phyloP scores from a whole-genome alignment of 2,888 invertebrate genomes.

The Ochropleura leucogaster region DNA sequence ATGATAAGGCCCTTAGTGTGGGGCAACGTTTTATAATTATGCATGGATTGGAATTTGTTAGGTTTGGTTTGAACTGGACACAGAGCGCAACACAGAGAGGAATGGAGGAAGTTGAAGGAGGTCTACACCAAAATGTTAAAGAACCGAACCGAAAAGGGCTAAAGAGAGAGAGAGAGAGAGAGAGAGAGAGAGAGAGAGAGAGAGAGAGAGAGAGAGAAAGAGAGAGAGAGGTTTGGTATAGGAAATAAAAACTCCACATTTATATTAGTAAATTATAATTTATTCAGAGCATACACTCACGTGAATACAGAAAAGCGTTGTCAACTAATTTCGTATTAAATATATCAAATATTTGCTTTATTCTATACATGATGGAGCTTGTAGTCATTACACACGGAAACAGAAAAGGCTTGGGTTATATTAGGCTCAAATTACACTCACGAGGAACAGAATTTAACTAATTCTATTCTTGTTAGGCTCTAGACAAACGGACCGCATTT shows the following conservation, averaged over 20 bases:
- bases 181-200: no score
- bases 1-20: no score
- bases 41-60: background rate
- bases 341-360: slow-evolving; percentile 45
- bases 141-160: no score
- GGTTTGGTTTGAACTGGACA: no score
- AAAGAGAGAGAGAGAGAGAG: no score
- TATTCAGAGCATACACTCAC: slow-evolving; percentile 48
- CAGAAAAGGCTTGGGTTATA: background rate
- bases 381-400: slow-evolving; percentile 8
- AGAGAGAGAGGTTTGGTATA: background rate
- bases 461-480: background rate
- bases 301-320: slow-evolving; percentile 39
- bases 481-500: no score
- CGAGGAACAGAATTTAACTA: background rate
- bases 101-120: no score
- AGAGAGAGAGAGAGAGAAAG: no score
- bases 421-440: no score
- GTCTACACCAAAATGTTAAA: no score
- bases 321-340: slow-evolving; percentile 34
- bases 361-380: slow-evolving; percentile 25
- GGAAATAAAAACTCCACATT: slow-evolving; percentile 7
- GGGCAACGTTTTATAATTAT: no score
- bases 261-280: slow-evolving; percentile 49
- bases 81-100: no score